phyloP scores from a whole-genome alignment of 2,113 vertebrate species.

The Orthonyx spaldingii region DNA sequence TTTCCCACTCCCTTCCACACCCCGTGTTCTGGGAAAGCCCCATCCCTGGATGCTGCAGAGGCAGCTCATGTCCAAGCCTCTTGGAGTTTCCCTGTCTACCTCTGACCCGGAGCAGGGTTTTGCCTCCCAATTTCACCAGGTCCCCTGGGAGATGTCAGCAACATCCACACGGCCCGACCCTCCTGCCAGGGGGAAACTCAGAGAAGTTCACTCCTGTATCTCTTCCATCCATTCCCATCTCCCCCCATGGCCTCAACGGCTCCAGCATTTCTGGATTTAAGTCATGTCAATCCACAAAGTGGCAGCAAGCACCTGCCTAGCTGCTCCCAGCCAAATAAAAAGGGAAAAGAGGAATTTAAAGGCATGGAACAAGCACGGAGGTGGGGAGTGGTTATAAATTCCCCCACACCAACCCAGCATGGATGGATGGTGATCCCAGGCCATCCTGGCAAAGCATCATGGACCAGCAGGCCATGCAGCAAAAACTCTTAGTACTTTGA shows the following conservation, averaged over 20 bases:
- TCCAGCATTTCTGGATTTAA: background rate
- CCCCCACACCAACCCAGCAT: background rate
- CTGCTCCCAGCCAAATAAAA: background rate
- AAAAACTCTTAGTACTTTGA: background rate
- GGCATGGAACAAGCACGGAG: background rate
- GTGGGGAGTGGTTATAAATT: background rate
- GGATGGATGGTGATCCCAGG: background rate
- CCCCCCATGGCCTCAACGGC: accelerated
- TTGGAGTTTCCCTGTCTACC: accelerated
- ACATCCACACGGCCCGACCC: accelerated
- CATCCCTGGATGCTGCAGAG: background rate
- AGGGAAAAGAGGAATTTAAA: background rate
- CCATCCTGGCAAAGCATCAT: background rate
- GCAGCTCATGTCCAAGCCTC: background rate
- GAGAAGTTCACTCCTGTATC: background rate
- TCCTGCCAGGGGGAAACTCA: background rate
- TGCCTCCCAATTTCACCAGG: accelerated
- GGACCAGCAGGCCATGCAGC: background rate
- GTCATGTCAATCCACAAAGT: background rate
- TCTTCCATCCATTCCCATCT: background rate
- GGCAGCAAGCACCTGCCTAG: background rate
- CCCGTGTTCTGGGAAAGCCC: background rate
- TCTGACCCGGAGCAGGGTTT: accelerated
- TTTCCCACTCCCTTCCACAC: background rate
- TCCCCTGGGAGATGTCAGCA: background rate